These are phyloP conservation scores for Lordiphosa clarofinis DNA, from an alignment of 1,140 invertebrate species.

Conservation along the genomic window DNA sequence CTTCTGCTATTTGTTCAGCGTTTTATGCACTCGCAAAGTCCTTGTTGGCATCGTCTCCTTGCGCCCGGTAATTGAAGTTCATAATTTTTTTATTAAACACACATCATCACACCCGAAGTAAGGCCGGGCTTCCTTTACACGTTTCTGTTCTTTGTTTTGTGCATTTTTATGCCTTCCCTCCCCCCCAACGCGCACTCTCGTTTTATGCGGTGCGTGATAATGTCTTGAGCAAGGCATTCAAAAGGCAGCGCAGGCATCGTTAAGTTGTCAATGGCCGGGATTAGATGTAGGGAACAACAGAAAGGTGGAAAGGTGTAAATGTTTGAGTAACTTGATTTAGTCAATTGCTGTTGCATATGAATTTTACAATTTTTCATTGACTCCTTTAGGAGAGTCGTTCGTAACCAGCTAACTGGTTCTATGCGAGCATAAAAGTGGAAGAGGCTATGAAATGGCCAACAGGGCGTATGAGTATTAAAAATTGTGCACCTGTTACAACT, in stretches of 20 bases:
- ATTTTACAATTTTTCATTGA: too few relatives aligned
- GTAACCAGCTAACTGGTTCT: too few relatives aligned
- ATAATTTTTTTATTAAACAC: conserved; percentile 56
- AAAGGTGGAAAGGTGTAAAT: too few relatives aligned
- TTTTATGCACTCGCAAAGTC: conserved; percentile 44
- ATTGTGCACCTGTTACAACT: too few relatives aligned
- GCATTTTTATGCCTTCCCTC: conserved; percentile 32
- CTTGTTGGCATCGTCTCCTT: neutral
- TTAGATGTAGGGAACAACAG: conserved; percentile 9
- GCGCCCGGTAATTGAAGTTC: conserved; percentile 46
- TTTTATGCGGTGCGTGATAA: conserved; percentile 42
- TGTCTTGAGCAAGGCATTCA: conserved; percentile 52
- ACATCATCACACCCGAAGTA: conserved; percentile 24
- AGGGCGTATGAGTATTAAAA: too few relatives aligned
- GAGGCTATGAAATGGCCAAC: too few relatives aligned
- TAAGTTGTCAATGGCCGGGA: conserved; percentile 49
- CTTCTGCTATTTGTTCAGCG: conserved; percentile 43
- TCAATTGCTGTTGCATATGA: too few relatives aligned
- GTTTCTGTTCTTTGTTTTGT: conserved; percentile 37
- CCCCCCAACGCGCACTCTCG: neutral
- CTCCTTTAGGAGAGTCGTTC: too few relatives aligned
- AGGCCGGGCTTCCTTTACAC: neutral
- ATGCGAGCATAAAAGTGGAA: too few relatives aligned
- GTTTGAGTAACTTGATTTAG: too few relatives aligned
- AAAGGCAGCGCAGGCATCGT: conserved; percentile 37